Evolutionary conservation across 2,113 vertebrate genomes (phyloP), one percentile per base, ranked within the genome.

Genomic region (Pachypanchax playfairii): DNA sequence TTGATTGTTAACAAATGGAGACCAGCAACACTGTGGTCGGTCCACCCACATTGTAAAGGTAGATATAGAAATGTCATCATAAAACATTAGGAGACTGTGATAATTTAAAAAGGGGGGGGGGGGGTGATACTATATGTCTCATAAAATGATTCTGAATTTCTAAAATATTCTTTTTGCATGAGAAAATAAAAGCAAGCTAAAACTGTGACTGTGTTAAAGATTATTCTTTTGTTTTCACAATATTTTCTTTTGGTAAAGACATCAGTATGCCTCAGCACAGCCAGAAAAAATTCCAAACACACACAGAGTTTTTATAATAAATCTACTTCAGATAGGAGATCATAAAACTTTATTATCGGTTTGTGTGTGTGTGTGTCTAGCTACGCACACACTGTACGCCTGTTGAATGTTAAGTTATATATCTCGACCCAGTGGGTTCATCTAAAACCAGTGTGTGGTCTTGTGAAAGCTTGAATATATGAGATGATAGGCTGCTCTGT

Each of bases 391-490:
- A 35, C 24, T 18, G 15, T 26, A 41, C 26, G 29, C 44, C 12
- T 21, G 17, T 28, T 52, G 14, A 24, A 36, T 64, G 42, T 69
- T 82, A 63, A 76, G 73, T 79, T 76, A 80, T 80, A 70, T 49
- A 69, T 73, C 64, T 39, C 65, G 72, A 81, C 70, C 68, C 47
- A 79, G 66, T 81, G 70, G 58, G 75, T 84, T 80, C 82, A 80
- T 62, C 77, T 76, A 76, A 77, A 74, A 76, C 55, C 76, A 87
- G 69, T 71, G 70, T 81, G 82, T 13, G 43, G 75, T 76, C 71
- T 47, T 65, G 18, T 75, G 24, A 72, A 65, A 64, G 43, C 21
- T 63, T 35, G 15, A 24, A 55, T 49, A n/a, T 64, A 56, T 50
- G 46, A 80, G 55, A 63, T 43, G 47, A 68, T 53, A 47, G 13